These are phyloP conservation scores for Leucophenga montana DNA, from an alignment of 2,888 invertebrate genomes.

Conservation along the genomic window DNA sequence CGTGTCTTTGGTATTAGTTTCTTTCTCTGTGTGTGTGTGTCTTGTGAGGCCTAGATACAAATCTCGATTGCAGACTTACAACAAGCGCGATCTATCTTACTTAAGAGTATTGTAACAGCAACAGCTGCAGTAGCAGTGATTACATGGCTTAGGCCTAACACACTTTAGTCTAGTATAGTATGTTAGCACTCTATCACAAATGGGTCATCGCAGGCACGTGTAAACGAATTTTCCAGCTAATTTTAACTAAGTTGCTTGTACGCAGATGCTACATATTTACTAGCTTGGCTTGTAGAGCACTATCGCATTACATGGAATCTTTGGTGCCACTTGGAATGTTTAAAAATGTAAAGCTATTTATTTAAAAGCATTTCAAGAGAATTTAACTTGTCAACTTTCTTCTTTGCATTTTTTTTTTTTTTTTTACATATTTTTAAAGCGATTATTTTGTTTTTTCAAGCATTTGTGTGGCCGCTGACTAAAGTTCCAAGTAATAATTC, in stretches of 20 bases:
- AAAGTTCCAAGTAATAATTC: constrained; percentile 17
- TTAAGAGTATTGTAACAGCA: background rate
- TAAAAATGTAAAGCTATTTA: background rate
- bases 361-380: constrained; percentile 3
- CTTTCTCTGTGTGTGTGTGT: background rate
- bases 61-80: too few species aligned
- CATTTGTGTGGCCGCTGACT: constrained; percentile 20
- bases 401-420: background rate
- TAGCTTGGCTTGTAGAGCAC: background rate
- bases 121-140: background rate
- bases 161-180: constrained; percentile 30
- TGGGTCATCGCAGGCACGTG: constrained; percentile 57
- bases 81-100: background rate
- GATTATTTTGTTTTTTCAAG: constrained; percentile 24
- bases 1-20: background rate
- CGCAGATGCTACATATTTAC: constrained; percentile 8
- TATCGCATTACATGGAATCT: constrained; percentile 10
- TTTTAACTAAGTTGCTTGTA: constrained; percentile 26
- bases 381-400: constrained; percentile 5
- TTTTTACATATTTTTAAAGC: background rate
- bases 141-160: constrained; percentile 5
- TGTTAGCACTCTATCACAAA: constrained; percentile 52
- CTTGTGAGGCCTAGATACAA: too few species aligned
- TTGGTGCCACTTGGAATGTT: background rate
- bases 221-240: constrained; percentile 57